Evolutionary conservation across 2,888 invertebrate genomes (phyloP), one percentile per base, ranked within the genome.

Genomic region (Neocrepidodera transversa): DNA sequence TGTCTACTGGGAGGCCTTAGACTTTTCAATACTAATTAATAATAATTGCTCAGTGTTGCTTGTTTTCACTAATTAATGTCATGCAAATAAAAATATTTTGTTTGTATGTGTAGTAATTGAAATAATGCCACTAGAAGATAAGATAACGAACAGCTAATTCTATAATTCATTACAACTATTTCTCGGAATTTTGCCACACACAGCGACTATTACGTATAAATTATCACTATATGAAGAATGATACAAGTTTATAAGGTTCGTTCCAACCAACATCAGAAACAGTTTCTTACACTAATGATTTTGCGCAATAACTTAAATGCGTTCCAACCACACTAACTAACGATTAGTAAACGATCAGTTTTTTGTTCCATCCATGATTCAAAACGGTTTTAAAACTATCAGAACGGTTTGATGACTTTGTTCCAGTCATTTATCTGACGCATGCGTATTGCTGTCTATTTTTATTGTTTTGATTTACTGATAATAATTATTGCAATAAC

Each of bases 121-220:
- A 63, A 62, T 65, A 61, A 53, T 59, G 45, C 56, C 63, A 54
- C 55, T 52, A 45, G 26, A 38, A 53, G 70, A 70, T 70, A 68
- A 71, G 69, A 68, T 67, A 67, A 50, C 38, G 50, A 56, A 60
- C 58, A 62, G 62, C 69, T 69, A 68, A 71, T 70, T 69, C 68
- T 56, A 58, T 68, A 71, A 72, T 71, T 72, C 66, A 70, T 69
- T 69, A 68, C 63, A 49, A 43, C 56, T 49, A 54, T 65, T 70
- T 70, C 69, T 62, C 20, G 57, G 70, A 70, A 71, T 62, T 45
- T 59, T 55, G 65, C 71, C 70, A 69, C 71, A 71, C 71, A 70
- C 70, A 61, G 57, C 16, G 65, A 23, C 35, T 50, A 51, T 56
- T 56, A 40, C 32, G 48, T 60, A 42, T 54, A 45, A 50, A 32